Conservation (phyloP, 2,888 invertebrate species). For the Spisula subtruncata region DNA sequence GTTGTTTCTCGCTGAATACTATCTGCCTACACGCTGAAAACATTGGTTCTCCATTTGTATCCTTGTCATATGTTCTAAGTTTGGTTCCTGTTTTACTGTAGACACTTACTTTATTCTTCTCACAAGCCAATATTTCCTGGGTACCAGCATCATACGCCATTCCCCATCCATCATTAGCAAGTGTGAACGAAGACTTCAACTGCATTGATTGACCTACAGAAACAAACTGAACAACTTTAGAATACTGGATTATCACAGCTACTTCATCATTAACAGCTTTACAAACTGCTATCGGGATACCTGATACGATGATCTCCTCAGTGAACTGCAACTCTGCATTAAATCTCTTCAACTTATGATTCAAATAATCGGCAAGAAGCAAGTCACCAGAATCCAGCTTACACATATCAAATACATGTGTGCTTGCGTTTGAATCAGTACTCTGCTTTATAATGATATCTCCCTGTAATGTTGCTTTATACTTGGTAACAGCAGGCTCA, state of each 20-base stretch:
- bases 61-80: constrained; percentile 21
- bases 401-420: background rate
- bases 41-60: background rate
- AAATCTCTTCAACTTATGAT: background rate
- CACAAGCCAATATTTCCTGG: constrained; percentile 15
- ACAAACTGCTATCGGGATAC: background rate
- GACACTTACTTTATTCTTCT: background rate
- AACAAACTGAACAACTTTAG: constrained; percentile 8
- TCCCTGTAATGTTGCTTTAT: constrained; percentile 4
- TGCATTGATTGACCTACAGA: background rate
- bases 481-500: background rate
- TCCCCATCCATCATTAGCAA: background rate
- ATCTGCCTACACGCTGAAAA: constrained; percentile 29
- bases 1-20: constrained; percentile 26
- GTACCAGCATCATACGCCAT: constrained; percentile 19
- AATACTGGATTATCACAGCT: background rate
- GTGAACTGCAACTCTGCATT: background rate
- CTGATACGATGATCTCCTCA: background rate
- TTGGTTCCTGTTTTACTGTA: constrained; percentile 19
- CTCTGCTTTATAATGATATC: background rate
- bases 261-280: background rate
- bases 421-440: background rate
- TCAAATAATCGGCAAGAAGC: background rate
- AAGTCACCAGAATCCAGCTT: background rate
- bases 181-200: background rate